phyloP scores from a whole-genome alignment of 2,888 invertebrate genomes.

The Ypsolopha sequella region DNA sequence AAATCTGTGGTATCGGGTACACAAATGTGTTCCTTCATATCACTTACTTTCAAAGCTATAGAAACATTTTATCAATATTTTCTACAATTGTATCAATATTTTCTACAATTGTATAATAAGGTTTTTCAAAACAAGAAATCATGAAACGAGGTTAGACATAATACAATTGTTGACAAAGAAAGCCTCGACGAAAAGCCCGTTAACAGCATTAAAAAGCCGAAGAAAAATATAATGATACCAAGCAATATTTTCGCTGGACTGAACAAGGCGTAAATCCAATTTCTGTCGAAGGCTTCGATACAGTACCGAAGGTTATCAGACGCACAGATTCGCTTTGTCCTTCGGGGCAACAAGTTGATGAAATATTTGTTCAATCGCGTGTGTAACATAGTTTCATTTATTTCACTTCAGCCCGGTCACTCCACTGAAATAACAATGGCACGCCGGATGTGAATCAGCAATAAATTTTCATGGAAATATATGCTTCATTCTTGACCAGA shows the following conservation, averaged over 20 bases:
- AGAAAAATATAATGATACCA: background rate
- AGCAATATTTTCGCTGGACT: slow-evolving; percentile 3
- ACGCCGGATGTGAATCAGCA: slow-evolving; percentile 53
- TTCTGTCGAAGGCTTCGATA: slow-evolving; percentile 14
- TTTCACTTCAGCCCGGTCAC: slow-evolving; percentile 59
- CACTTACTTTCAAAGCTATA: no score
- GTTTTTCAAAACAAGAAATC: no score
- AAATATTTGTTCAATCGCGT: slow-evolving; percentile 65
- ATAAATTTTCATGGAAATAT: slow-evolving; percentile 48
- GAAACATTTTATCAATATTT: no score
- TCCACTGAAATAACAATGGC: slow-evolving; percentile 60
- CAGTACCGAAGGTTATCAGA: slow-evolving; percentile 27
- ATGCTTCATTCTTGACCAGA: slow-evolving; percentile 26
- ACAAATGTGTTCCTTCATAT: no score
- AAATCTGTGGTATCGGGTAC: no score
- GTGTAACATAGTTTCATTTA: slow-evolving; percentile 66
- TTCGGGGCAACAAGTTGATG: slow-evolving; percentile 62
- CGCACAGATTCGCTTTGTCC: slow-evolving; percentile 43
- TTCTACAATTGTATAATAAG: no score
- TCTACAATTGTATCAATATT: no score
- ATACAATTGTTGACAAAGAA: no score
- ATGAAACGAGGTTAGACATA: no score
- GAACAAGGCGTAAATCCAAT: slow-evolving; percentile 20
- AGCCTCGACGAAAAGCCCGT: no score
- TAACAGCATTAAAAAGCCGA: background rate